Evolutionary conservation across 2,888 invertebrate species (phyloP), one percentile per base, ranked within the genome.

Genomic region (Aspidiotus rigidus): DNA sequence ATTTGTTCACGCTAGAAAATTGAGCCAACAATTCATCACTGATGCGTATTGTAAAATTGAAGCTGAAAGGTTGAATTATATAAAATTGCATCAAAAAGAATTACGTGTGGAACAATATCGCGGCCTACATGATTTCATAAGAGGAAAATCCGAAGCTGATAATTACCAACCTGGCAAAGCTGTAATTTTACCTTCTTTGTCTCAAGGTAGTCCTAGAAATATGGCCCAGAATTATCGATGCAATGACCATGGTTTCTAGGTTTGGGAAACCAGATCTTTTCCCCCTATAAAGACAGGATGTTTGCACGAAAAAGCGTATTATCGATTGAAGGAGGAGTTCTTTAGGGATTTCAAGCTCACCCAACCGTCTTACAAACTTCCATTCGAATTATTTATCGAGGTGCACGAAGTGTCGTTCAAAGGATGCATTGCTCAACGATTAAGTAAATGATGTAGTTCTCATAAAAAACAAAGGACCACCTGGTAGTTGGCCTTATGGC

Each of bases 1-100:
- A 44, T 44, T 44, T 44, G 9, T 44, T 10, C 49, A 44, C 49
- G 11, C 9, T 44, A 79, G 71, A n/a, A n/a, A n/a, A n/a, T n/a
- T n/a, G n/a, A n/a, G n/a, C n/a, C n/a, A n/a, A n/a, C n/a, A n/a
- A n/a, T 78, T 72, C 64, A 64, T 74, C 11, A 77, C 78, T 40
- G 77, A 78, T 71, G 73, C 75, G 74, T 78, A 76, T 72, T 76
- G 73, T 0, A 77, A 76, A 72, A 75, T 77, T 16, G 77, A 78
- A 71, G 74, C 73, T 16, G 76, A 77, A 62, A 71, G 76, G 13
- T 71, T 78, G 42, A 59, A 72, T 7, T 78, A 70, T 69, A 74
- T 76, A 13, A 70, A 75, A 6, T 71, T 72, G 13, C 76, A 78
- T 67, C 77, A 79, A 71, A 69, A 54, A n/a, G 73, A 76, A 59